These are phyloP conservation scores for Delichon dasypus DNA, from an alignment of 2,797 vertebrate species.

Conservation along the genomic window DNA sequence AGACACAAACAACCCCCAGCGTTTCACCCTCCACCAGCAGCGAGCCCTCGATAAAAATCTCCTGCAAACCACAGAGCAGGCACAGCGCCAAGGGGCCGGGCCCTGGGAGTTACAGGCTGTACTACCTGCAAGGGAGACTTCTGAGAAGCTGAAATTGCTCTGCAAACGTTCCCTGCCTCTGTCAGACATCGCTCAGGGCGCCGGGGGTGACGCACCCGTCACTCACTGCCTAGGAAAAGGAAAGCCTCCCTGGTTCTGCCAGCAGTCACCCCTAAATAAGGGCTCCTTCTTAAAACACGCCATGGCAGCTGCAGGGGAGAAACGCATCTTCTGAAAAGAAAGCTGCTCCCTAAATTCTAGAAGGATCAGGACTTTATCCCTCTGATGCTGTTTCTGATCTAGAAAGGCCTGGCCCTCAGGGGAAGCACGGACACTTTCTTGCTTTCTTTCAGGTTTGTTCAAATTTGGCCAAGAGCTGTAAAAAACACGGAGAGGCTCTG, in stretches of 20 bases:
- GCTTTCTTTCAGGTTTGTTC: neutral
- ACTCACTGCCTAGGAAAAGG: neutral
- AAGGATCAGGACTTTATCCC: neutral
- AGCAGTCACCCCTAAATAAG: neutral
- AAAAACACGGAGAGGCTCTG: fast-evolving
- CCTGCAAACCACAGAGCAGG: neutral
- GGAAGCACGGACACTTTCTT: neutral
- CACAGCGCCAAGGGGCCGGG: neutral
- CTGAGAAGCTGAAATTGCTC: neutral
- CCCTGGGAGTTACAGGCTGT: neutral
- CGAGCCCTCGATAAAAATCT: neutral
- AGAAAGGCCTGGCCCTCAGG: neutral
- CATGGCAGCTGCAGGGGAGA: neutral
- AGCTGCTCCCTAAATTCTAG: neutral
- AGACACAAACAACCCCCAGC: neutral
- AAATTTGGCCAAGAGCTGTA: neutral
- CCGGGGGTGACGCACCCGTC: fast-evolving
- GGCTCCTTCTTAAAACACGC: neutral
- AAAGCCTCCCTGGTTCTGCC: neutral
- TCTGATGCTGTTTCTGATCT: neutral
- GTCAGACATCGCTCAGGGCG: neutral
- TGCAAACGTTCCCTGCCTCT: neutral
- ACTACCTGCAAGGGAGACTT: neutral
- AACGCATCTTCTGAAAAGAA: neutral
- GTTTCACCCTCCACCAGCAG: neutral